Evolutionary conservation across 2,888 invertebrate genomes (phyloP).

Genomic region (Dryomyza anilis): DNA sequence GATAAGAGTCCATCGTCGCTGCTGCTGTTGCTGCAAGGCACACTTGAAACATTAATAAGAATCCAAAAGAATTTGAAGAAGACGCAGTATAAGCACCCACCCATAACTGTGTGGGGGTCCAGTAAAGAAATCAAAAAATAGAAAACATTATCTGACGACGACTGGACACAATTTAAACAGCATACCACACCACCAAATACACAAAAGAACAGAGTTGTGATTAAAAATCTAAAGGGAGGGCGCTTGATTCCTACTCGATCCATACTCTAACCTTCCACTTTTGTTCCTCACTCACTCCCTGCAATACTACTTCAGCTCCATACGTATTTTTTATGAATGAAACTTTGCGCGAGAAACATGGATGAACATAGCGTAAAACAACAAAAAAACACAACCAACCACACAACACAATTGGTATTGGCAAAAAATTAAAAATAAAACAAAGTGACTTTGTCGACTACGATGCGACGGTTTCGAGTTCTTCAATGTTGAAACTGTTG

Average conservation of each 20-base stretch:
- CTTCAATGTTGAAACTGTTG: no score
- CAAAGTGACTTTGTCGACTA: not conserved
- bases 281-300: not conserved
- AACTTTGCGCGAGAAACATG: conserved; percentile 16
- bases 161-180: no score
- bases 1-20: no score
- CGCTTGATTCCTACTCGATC: not conserved
- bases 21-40: not conserved
- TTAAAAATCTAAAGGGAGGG: not conserved
- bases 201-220: not conserved
- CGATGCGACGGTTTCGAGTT: not conserved
- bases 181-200: not conserved
- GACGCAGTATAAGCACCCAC: not conserved
- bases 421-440: conserved; percentile 1
- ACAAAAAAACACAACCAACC: conserved; percentile 10
- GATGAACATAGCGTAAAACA: conserved; percentile 23
- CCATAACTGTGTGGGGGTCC: not conserved
- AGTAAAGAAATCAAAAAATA: not conserved
- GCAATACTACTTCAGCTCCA: not conserved
- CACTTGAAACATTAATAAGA: not conserved
- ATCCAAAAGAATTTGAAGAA: not conserved
- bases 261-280: not conserved
- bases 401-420: no score
- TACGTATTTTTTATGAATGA: conserved; percentile 29
- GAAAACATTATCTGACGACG: no score